phyloP scores from a whole-genome alignment of 2,888 invertebrate species.

The Acleris holmiana region DNA sequence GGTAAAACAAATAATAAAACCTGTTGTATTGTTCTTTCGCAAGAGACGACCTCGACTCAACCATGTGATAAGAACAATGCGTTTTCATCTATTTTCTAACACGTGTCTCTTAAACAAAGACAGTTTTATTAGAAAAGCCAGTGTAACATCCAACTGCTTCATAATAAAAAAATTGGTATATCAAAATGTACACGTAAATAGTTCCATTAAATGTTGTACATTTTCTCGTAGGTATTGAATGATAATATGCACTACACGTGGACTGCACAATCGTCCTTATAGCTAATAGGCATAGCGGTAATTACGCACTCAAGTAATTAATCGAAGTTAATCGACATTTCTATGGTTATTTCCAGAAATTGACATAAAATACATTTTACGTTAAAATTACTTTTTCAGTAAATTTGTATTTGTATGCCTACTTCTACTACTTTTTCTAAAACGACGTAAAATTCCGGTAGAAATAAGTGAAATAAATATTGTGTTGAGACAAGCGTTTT shows the following conservation, averaged over 20 bases:
- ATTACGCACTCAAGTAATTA: neutral
- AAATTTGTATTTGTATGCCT: too few species aligned
- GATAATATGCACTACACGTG: slow-evolving; percentile 1
- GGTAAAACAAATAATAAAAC: slow-evolving; percentile 76
- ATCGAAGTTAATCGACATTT: neutral
- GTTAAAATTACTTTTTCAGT: too few species aligned
- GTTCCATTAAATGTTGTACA: neutral
- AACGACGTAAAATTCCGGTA: too few species aligned
- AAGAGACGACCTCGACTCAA: slow-evolving; percentile 60
- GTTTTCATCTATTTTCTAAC: slow-evolving; percentile 66
- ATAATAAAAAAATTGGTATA: neutral
- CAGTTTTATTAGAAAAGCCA: slow-evolving; percentile 51
- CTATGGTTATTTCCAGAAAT: neutral
- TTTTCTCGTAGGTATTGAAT: neutral
- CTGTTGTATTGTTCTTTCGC: slow-evolving; percentile 79
- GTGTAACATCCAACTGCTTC: slow-evolving; percentile 12
- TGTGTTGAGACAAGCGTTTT: too few species aligned
- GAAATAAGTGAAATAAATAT: too few species aligned
- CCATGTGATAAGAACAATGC: slow-evolving; percentile 66
- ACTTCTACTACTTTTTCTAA: too few species aligned
- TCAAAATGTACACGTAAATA: neutral
- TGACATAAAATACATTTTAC: too few species aligned
- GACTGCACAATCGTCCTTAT: neutral
- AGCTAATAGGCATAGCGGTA: too few species aligned
- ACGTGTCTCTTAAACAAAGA: slow-evolving; percentile 58